phyloP scores from a whole-genome alignment of 2,888 invertebrate genomes.

The Mythimna lalbum region DNA sequence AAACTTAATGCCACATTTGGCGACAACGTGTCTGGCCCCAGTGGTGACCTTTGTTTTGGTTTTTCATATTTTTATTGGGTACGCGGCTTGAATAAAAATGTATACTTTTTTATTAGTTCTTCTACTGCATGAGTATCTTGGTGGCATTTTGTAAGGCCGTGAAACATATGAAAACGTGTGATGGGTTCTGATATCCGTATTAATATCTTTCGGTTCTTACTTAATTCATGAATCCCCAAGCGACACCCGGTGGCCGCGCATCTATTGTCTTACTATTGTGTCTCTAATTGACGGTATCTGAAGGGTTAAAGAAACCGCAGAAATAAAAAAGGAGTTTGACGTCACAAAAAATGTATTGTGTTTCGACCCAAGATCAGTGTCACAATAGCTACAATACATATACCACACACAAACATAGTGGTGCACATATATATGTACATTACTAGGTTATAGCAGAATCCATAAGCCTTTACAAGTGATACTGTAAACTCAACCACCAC shows the following conservation, averaged over 20 bases:
- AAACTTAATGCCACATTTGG: slow-evolving; percentile 74
- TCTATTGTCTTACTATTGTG: too few species aligned
- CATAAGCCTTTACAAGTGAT: too few species aligned
- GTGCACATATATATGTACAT: too few species aligned
- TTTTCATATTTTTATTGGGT: slow-evolving; percentile 65
- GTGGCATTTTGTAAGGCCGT: slow-evolving; percentile 26
- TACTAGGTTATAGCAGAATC: too few species aligned
- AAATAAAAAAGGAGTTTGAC: background rate
- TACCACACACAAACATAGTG: too few species aligned
- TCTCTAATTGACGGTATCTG: too few species aligned
- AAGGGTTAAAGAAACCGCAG: too few species aligned
- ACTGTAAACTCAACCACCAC: too few species aligned
- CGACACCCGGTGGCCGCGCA: too few species aligned
- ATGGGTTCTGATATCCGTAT: slow-evolving; percentile 21
- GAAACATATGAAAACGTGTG: slow-evolving; percentile 28
- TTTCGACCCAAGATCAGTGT: too few species aligned
- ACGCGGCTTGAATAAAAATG: slow-evolving; percentile 61
- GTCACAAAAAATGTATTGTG: background rate
- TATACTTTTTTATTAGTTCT: slow-evolving; percentile 58
- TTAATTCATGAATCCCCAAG: too few species aligned
- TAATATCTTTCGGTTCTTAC: slow-evolving; percentile 1
- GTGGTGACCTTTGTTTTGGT: slow-evolving; percentile 65
- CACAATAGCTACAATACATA: too few species aligned
- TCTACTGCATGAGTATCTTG: slow-evolving; percentile 12
- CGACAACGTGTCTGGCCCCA: slow-evolving; percentile 71